Conservation (phyloP, 2,888 invertebrate species). For the Amiota communis region DNA sequence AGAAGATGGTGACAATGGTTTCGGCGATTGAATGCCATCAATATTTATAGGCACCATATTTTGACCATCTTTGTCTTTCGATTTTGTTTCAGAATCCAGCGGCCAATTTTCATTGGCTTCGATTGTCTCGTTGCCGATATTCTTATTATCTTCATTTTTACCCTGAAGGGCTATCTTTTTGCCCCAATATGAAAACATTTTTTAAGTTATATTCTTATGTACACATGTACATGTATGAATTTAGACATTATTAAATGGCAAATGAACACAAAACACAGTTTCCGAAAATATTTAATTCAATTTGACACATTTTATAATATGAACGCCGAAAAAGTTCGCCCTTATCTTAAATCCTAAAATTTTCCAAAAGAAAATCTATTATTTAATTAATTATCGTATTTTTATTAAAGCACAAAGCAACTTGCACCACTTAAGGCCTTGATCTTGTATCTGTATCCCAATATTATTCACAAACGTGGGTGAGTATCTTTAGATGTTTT, state of each 20-base stretch:
- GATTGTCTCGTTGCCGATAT: slow-evolving; percentile 1
- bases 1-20: slow-evolving; percentile 31
- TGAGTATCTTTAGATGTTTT: slow-evolving; percentile 6
- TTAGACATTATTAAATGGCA: no score
- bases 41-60: not conserved
- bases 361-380: no score
- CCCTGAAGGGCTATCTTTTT: slow-evolving; percentile 34
- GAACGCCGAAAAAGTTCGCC: no score
- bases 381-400: slow-evolving; percentile 8
- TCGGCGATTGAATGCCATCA: not conserved
- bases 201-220: not conserved
- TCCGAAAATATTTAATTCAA: no score
- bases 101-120: not conserved
- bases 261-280: no score
- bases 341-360: no score
- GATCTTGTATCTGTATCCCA: slow-evolving; percentile 41
- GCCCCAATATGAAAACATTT: slow-evolving; percentile 57
- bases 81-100: not conserved
- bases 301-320: no score
- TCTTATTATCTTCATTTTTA: not conserved
- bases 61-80: not conserved
- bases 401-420: slow-evolving; percentile 1
- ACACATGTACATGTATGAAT: not conserved
- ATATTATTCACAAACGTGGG: slow-evolving; percentile 39
- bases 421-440: slow-evolving; percentile 45